Evolutionary conservation across 2,888 invertebrate species (phyloP), one percentile per base, ranked within the genome.

Genomic region (Drosophila kokeensis): DNA sequence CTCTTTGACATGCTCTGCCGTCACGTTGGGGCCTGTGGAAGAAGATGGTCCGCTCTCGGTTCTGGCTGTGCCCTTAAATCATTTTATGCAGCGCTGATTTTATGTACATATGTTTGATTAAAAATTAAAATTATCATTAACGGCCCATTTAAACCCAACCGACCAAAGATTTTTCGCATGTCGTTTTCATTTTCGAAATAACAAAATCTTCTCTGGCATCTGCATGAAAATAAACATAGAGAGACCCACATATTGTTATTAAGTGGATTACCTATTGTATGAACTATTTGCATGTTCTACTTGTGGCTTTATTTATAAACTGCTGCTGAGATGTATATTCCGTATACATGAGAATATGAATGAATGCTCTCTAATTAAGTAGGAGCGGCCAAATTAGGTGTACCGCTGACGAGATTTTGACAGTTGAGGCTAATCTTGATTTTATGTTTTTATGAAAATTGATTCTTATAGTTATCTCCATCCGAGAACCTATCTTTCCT

Each of bases 101-200:
- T 73, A 54, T 81, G 76, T 89, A 85, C 90, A 89, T 90, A 85
- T 89, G 89, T 89, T 89, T 89, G 90, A 90, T 90, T 87, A 87
- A 87, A 91, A 91, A 90, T 90, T 90, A 91, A 92, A 91, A 92
- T 90, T 87, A 91, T 91, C 89, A 87, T 92, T 87, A 88, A 91
- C 89, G 92, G 90, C 86, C 87, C 91, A 92, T 91, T 88, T 83
- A 90, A 85, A 87, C 76, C 84, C 90, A 92, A 92, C 87, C 91
- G 91, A 88, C 89, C 91, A 86, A 61, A 89, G 61, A 89, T 87
- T 90, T 90, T 84, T 87, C 89, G 92, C 91, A 92, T 92, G 90
- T 92, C 91, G 91, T 84, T 89, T 90, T 90, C 91, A 93, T 92
- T 92, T 92, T 89, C 82, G 70, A 80, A 83, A 82, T 83, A 77